Evolutionary conservation across 2,888 invertebrate genomes (phyloP).

Genomic region (Ennomos erosarius): DNA sequence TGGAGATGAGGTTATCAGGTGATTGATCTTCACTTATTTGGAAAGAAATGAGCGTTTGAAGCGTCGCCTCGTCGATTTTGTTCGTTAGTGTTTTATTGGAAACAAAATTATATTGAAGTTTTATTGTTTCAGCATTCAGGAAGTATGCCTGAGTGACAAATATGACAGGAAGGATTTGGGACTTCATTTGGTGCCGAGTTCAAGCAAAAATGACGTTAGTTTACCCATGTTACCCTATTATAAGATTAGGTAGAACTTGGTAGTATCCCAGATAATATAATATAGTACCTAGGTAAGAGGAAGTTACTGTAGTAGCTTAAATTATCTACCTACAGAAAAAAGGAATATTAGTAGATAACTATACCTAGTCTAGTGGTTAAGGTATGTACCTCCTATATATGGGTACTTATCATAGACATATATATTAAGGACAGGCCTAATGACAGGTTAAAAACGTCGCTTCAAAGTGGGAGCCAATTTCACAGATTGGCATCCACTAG

Average conservation of each 20-base stretch:
- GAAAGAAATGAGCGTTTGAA: slow-evolving; percentile 47
- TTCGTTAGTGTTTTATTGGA: slow-evolving; percentile 49
- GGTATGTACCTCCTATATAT: too few species aligned
- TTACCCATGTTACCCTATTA: slow-evolving; percentile 7
- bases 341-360: neutral
- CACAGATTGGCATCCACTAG: too few species aligned
- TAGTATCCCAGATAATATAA: too few species aligned
- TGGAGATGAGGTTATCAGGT: slow-evolving; percentile 81
- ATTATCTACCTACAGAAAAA: too few species aligned
- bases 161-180: slow-evolving; percentile 70
- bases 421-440: too few species aligned
- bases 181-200: slow-evolving; percentile 60
- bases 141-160: slow-evolving; percentile 77
- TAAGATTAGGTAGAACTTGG: too few species aligned
- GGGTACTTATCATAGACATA: too few species aligned
- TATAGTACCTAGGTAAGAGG: too few species aligned
- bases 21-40: slow-evolving; percentile 49
- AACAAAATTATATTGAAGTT: slow-evolving; percentile 40
- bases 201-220: slow-evolving; percentile 69
- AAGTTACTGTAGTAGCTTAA: too few species aligned
- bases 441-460: too few species aligned
- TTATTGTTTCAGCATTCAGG: slow-evolving; percentile 69
- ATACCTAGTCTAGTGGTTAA: too few species aligned
- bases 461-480: too few species aligned
- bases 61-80: slow-evolving; percentile 62